Conservation (phyloP, 2,113 vertebrate genomes). For the Lampris megalopsis region DNA sequence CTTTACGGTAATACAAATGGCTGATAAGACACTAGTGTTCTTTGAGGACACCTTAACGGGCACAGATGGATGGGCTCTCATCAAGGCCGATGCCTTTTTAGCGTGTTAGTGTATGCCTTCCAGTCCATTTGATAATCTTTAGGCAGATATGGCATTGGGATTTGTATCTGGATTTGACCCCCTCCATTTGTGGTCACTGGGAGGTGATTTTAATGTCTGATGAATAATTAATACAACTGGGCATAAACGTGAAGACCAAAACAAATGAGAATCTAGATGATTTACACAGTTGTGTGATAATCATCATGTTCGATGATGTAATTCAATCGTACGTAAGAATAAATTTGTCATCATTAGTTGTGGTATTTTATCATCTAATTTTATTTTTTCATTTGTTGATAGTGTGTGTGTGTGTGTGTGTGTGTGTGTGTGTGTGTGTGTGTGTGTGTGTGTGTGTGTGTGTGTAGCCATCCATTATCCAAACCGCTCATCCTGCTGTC, state of each 20-base stretch:
- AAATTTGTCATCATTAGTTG: not conserved
- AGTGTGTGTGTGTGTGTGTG: too few species aligned
- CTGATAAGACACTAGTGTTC: conserved; percentile 35
- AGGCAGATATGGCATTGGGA: conserved; percentile 4
- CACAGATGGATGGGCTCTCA: not conserved
- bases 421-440: too few species aligned
- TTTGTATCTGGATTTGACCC: not conserved
- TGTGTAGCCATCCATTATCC: too few species aligned
- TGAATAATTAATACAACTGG: conserved; percentile 1
- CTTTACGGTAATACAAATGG: conserved; percentile 53
- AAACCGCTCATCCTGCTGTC: too few species aligned
- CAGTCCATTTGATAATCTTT: conserved; percentile 23
- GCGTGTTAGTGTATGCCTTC: conserved; percentile 7
- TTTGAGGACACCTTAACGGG: conserved; percentile 1
- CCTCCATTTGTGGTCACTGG: not conserved
- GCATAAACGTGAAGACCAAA: not conserved
- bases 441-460: too few species aligned
- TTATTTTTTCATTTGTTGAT: not conserved
- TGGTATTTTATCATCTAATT: not conserved
- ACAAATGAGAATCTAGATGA: not conserved
- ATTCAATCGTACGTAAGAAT: not conserved
- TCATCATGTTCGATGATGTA: not conserved
- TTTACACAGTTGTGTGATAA: not conserved
- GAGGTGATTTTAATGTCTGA: conserved; percentile 5
- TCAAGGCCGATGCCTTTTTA: conserved; percentile 4